Conservation (phyloP, 53 echinoderm and acorn worm species). For the Antedon mediterranea region DNA sequence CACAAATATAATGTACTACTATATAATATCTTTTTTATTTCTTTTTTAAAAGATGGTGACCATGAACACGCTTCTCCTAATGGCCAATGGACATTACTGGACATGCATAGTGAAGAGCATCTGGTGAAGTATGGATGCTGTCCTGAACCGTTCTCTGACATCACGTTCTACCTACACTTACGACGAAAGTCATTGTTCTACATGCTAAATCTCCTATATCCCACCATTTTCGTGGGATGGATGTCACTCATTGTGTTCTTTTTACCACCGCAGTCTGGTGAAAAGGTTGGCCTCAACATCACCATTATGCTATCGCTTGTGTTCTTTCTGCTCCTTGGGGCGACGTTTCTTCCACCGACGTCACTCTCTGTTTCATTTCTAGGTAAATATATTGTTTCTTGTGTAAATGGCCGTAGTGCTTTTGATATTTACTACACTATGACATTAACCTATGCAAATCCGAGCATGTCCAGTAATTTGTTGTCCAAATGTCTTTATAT, state of each 20-base stretch:
- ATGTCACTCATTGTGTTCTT: slow-evolving; percentile 65
- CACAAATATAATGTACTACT: too few relatives aligned
- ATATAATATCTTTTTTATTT: too few relatives aligned
- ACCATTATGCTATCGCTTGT: slow-evolving; percentile 68
- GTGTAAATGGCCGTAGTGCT: too few relatives aligned
- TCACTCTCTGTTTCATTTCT: slow-evolving; percentile 62
- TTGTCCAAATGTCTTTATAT: too few relatives aligned
- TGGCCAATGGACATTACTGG: slow-evolving; percentile 71
- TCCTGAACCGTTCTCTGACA: slow-evolving; percentile 71
- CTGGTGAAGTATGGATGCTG: slow-evolving; percentile 71
- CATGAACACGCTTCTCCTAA: slow-evolving; percentile 52
- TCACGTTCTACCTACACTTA: slow-evolving; percentile 44
- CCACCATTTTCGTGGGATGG: slow-evolving; percentile 65
- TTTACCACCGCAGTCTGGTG: slow-evolving; percentile 67
- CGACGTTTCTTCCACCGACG: slow-evolving; percentile 69
- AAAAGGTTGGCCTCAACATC: slow-evolving; percentile 85
- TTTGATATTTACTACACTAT: too few relatives aligned
- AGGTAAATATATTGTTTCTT: slow-evolving; percentile 24
- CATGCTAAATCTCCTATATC: slow-evolving; percentile 61
- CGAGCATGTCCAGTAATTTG: too few relatives aligned
- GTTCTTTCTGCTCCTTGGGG: slow-evolving; percentile 71
- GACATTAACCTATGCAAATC: too few relatives aligned
- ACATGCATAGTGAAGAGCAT: slow-evolving; percentile 52
- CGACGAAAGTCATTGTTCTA: slow-evolving; percentile 77
- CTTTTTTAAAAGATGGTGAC: slow-evolving; percentile 47